These are phyloP conservation scores for Trematocara unimaculatum DNA, from an alignment of 2,113 vertebrate species.

Conservation along the genomic window DNA sequence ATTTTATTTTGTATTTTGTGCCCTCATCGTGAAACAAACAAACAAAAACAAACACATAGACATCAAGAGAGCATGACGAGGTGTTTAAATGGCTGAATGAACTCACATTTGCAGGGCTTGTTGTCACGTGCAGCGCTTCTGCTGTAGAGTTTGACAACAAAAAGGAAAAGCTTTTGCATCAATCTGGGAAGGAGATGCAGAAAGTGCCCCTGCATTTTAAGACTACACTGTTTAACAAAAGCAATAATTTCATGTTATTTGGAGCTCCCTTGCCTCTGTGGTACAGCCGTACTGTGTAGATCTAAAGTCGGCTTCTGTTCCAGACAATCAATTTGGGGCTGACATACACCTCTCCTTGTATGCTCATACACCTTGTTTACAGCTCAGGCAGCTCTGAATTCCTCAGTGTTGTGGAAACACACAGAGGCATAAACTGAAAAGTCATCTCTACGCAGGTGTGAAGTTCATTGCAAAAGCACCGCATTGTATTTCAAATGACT, in stretches of 20 bases:
- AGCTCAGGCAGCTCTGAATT: background rate
- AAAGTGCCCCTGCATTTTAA: background rate
- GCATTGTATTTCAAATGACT: background rate
- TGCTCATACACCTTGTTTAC: background rate
- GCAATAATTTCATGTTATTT: conserved; percentile 30
- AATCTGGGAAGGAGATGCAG: background rate
- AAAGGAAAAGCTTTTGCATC: background rate
- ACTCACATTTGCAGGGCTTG: background rate
- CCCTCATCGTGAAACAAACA: background rate
- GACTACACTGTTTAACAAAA: background rate
- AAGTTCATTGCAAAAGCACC: background rate
- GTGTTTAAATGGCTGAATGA: background rate
- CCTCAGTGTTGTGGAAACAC: background rate
- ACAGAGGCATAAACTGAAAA: background rate
- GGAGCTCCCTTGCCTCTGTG: background rate
- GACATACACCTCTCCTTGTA: background rate
- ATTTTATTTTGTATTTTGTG: background rate
- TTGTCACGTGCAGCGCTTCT: background rate
- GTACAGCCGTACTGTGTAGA: background rate
- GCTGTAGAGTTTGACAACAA: background rate
- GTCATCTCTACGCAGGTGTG: background rate
- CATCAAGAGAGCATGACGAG: background rate
- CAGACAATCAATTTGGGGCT: conserved; percentile 1
- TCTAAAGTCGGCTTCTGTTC: conserved; percentile 1
- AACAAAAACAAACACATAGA: background rate